A percentile compares a stretch with the other conserved stretches of the same genome.
These are phyloP conservation scores for Nothoprocta perdicaria DNA, from an alignment of 2,113 vertebrate genomes.

Conservation along the genomic window DNA sequence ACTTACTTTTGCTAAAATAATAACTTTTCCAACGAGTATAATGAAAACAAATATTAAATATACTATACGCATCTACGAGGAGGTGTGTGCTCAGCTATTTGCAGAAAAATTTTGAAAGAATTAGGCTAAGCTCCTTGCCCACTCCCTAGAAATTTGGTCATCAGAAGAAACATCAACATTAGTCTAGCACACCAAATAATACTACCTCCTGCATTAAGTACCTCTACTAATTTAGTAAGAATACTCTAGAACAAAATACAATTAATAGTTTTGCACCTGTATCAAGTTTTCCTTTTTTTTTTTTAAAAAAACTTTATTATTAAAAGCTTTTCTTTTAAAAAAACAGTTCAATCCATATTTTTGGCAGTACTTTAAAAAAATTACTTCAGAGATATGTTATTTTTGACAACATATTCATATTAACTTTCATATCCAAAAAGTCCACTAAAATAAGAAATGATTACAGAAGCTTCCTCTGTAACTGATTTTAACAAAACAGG, in stretches of 20 bases:
- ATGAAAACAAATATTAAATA: background rate
- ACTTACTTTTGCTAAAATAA: background rate
- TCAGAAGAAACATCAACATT: background rate
- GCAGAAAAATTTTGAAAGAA: too few relatives aligned
- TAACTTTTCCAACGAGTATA: background rate
- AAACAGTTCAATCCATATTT: background rate
- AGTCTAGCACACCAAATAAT: background rate
- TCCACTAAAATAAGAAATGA: background rate
- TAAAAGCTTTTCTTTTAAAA: background rate
- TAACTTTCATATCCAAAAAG: background rate
- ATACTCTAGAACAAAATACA: background rate
- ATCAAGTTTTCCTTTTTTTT: background rate
- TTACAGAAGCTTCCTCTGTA: background rate
- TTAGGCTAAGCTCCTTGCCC: background rate
- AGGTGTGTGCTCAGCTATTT: background rate
- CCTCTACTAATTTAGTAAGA: background rate
- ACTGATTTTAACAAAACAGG: background rate
- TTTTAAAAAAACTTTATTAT: background rate
- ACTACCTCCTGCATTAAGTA: background rate
- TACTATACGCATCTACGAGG: fast-evolving
- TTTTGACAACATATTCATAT: background rate
- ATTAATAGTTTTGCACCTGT: background rate
- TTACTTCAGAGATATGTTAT: background rate
- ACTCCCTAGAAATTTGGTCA: background rate
- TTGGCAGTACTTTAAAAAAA: background rate